Conservation (phyloP, 2,113 vertebrate genomes). For the Penelope pileata region DNA sequence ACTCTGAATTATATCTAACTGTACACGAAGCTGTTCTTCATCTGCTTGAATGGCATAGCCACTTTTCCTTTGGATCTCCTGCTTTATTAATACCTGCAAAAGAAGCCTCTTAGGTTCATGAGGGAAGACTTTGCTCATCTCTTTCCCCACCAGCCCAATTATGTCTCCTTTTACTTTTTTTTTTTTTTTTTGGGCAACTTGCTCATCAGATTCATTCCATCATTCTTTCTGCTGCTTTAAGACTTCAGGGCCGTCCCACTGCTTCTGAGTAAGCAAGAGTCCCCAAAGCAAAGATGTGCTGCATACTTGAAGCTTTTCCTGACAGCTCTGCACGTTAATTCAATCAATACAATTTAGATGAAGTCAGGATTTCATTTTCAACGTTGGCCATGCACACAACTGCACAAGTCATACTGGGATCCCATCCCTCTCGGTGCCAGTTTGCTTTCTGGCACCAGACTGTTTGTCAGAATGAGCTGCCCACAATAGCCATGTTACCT, state of each 20-base stretch:
- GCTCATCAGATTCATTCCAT: background rate
- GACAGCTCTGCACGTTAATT: background rate
- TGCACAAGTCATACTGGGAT: background rate
- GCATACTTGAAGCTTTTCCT: background rate
- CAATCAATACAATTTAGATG: background rate
- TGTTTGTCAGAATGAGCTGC: background rate
- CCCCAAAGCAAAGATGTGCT: background rate
- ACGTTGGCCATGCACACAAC: fast-evolving
- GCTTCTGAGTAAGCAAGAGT: background rate
- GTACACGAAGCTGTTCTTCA: constrained; percentile 95
- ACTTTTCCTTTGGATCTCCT: constrained; percentile 97
- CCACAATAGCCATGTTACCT: constrained; percentile 75
- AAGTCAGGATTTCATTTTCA: background rate
- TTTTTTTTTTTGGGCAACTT: background rate
- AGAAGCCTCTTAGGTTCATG: background rate
- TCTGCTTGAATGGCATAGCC: constrained; percentile 97
- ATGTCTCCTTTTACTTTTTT: background rate
- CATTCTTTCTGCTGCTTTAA: background rate
- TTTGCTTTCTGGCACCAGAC: background rate
- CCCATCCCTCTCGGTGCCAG: background rate
- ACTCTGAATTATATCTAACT: constrained; percentile 94
- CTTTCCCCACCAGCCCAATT: background rate
- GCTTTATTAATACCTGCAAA: constrained; percentile 92
- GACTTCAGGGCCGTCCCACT: background rate
- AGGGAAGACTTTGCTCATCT: background rate